phyloP scores from a whole-genome alignment of 1,140 invertebrate genomes.

The Bicyclus anynana region DNA sequence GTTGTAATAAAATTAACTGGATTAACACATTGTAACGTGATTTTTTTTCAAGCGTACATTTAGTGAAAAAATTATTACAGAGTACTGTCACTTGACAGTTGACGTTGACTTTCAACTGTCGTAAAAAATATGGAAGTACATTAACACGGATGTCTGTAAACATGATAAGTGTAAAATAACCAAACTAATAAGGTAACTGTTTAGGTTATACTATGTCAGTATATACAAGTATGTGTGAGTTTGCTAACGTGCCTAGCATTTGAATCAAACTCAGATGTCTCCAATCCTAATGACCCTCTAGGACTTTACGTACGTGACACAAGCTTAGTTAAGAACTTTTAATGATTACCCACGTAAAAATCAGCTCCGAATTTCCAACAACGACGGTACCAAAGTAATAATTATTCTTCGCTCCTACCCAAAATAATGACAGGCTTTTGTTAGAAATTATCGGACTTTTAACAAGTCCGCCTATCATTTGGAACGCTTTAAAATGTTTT shows the following conservation, averaged over 20 bases:
- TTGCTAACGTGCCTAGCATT: not conserved
- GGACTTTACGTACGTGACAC: not conserved
- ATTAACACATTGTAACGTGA: too few relatives aligned
- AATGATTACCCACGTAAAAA: not conserved
- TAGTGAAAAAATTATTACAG: too few relatives aligned
- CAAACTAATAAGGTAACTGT: too few relatives aligned
- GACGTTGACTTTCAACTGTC: too few relatives aligned
- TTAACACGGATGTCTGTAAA: too few relatives aligned
- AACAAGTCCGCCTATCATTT: conserved; percentile 40
- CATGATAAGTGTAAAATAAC: too few relatives aligned
- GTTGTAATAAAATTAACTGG: too few relatives aligned
- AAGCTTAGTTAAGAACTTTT: not conserved
- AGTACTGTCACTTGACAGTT: too few relatives aligned
- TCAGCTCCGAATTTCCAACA: too few relatives aligned
- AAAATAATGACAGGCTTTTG: conserved; percentile 11
- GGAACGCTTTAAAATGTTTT: conserved; percentile 20
- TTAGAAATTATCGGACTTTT: conserved; percentile 28
- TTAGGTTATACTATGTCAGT: too few relatives aligned
- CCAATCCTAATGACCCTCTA: not conserved
- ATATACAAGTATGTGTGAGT: not conserved
- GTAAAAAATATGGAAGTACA: too few relatives aligned
- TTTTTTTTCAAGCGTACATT: too few relatives aligned
- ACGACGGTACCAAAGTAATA: conserved; percentile 1
- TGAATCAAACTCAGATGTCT: not conserved
- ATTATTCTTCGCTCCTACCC: conserved; percentile 11